phyloP scores from a whole-genome alignment of 2,113 vertebrate species.

The Cryptotis parvus region DNA sequence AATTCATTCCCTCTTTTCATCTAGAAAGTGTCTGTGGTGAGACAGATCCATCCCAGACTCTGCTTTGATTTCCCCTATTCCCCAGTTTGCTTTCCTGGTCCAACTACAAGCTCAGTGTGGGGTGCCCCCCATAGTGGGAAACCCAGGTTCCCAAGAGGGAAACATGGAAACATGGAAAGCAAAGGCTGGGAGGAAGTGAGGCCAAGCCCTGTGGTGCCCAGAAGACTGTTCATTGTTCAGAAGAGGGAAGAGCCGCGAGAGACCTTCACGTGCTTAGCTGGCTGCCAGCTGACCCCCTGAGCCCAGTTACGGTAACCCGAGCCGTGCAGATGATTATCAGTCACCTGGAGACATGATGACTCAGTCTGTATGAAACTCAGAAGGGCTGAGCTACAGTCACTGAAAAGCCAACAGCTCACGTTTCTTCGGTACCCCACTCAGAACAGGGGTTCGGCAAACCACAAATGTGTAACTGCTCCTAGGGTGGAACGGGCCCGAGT shows the following conservation, averaged over 20 bases:
- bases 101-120: not conserved
- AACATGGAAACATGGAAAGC: conserved; percentile 39
- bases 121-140: too few relatives aligned
- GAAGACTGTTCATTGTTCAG: conserved; percentile 44
- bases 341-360: conserved; percentile 88
- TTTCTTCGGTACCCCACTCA: conserved; percentile 86
- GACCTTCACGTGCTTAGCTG: conserved; percentile 69
- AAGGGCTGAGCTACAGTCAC: conserved; percentile 84
- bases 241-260: conserved; percentile 40
- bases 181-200: conserved; percentile 77
- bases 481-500: conserved; percentile 67
- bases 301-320: conserved; percentile 87
- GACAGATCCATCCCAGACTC: not conserved
- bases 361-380: conserved; percentile 87
- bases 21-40: not conserved
- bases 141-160: not conserved
- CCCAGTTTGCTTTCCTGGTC: not conserved
- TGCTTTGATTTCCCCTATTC: not conserved
- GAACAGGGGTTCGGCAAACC: conserved; percentile 84
- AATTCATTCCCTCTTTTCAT: conserved; percentile 5
- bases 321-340: conserved; percentile 88
- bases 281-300: conserved; percentile 76
- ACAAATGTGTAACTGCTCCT: conserved; percentile 85
- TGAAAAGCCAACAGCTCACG: conserved; percentile 88
- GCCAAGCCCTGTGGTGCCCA: conserved; percentile 75